Percentiles rank a stretch among this genome's conserved stretches.
Conservation (phyloP, 1,140 invertebrate genomes). For the Cyphomyrmex costatus region DNA sequence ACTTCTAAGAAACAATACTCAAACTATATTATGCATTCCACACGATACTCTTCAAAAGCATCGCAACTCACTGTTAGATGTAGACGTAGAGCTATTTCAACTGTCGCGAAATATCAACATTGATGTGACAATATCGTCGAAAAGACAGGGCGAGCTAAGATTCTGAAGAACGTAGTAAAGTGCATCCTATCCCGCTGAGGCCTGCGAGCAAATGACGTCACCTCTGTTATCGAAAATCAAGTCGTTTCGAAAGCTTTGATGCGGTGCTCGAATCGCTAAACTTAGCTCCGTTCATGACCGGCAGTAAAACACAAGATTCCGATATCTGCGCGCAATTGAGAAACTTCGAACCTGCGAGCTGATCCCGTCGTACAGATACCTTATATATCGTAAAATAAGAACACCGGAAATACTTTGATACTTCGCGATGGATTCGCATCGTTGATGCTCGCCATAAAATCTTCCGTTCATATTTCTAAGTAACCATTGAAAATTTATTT, state of each 20-base stretch:
- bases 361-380: slow-evolving; percentile 13
- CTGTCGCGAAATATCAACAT: slow-evolving; percentile 35
- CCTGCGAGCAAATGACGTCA: slow-evolving; percentile 51
- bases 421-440: slow-evolving; percentile 3
- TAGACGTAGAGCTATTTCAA: slow-evolving; percentile 33
- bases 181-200: slow-evolving; percentile 23
- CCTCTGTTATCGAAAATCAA: slow-evolving; percentile 54
- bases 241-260: slow-evolving; percentile 53
- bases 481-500: slow-evolving; percentile 15
- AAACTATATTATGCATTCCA: slow-evolving; percentile 33
- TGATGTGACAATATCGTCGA: not conserved
- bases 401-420: slow-evolving; percentile 21
- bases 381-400: slow-evolving; percentile 40
- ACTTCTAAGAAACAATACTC: slow-evolving; percentile 20
- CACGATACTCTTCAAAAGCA: slow-evolving; percentile 5
- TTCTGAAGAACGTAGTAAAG: slow-evolving; percentile 18
- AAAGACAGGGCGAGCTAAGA: slow-evolving; percentile 36
- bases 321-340: slow-evolving; percentile 57
- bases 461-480: slow-evolving; percentile 30
- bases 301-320: slow-evolving; percentile 56
- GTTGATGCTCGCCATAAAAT: not conserved
- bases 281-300: slow-evolving; percentile 47
- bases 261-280: slow-evolving; percentile 48
- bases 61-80: not conserved
- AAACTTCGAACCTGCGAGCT: slow-evolving; percentile 37